These are phyloP conservation scores for Amphipoea lucens DNA, from an alignment of 2,888 invertebrate genomes.

Conservation along the genomic window DNA sequence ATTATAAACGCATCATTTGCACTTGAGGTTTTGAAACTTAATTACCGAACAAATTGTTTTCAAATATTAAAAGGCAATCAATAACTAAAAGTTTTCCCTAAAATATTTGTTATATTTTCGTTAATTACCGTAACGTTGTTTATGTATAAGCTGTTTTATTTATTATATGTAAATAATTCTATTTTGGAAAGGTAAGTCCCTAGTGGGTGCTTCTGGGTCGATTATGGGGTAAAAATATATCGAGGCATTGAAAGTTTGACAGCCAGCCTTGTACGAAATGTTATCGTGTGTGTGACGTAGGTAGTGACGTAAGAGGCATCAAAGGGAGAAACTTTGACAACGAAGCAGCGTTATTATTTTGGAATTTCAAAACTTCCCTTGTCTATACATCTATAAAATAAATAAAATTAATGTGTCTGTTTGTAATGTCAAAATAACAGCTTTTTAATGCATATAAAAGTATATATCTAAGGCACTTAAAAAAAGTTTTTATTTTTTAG, in stretches of 20 bases:
- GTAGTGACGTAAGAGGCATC: too few relatives aligned
- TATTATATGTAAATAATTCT: background rate
- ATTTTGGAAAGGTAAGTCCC: background rate
- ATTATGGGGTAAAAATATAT: background rate
- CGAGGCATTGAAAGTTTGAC: background rate
- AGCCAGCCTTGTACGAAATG: background rate
- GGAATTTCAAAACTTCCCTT: too few relatives aligned
- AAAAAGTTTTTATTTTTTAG: too few relatives aligned
- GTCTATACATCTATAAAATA: too few relatives aligned
- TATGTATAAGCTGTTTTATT: constrained; percentile 5
- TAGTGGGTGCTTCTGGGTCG: too few relatives aligned
- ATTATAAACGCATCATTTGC: constrained; percentile 1
- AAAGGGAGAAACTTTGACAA: too few relatives aligned
- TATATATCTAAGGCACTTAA: too few relatives aligned
- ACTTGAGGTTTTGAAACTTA: constrained; percentile 2
- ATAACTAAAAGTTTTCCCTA: background rate
- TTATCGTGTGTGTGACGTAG: too few relatives aligned
- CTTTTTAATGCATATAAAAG: too few relatives aligned
- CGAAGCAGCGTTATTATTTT: too few relatives aligned
- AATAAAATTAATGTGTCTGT: too few relatives aligned
- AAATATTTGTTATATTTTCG: constrained; percentile 5
- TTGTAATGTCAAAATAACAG: too few relatives aligned
- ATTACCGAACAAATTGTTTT: constrained; percentile 5
- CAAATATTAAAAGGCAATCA: background rate
- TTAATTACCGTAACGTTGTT: background rate